A percentile compares a stretch with the other conserved stretches of the same genome.
Conservation (phyloP, 2,888 invertebrate genomes). For the Trichopoda pennipes region DNA sequence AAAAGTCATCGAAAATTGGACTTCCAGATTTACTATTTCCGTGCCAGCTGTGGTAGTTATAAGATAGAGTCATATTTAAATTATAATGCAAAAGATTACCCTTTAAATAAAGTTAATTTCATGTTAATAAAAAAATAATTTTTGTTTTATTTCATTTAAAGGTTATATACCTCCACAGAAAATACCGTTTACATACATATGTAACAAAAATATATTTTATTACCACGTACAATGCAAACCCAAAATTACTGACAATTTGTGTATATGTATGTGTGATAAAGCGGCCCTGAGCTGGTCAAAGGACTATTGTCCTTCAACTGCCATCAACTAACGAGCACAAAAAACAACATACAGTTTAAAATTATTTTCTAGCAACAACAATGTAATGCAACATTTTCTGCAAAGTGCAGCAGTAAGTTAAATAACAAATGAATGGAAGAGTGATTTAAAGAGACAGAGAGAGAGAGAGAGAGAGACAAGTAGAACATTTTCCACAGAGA, state of each 20-base stretch:
- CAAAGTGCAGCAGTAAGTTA: slow-evolving; percentile 11
- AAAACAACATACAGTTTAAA: slow-evolving; percentile 3
- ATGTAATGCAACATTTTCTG: slow-evolving; percentile 46
- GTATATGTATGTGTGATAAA: slow-evolving; percentile 11
- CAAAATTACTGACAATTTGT: slow-evolving; percentile 12
- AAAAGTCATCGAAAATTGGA: too few relatives aligned
- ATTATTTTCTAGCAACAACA: background rate
- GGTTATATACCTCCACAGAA: too few relatives aligned
- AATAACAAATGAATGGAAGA: background rate
- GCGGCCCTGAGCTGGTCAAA: slow-evolving; percentile 70
- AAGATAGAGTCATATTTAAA: too few relatives aligned
- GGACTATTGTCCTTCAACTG: slow-evolving; percentile 71
- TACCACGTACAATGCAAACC: slow-evolving; percentile 17
- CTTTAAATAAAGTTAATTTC: too few relatives aligned
- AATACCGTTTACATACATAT: background rate
- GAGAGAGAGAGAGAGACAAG: background rate
- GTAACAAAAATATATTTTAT: slow-evolving; percentile 12
- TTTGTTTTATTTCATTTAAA: too few relatives aligned
- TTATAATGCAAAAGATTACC: too few relatives aligned
- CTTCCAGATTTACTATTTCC: too few relatives aligned
- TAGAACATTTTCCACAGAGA: too few relatives aligned
- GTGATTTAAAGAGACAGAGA: background rate
- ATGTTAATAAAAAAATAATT: too few relatives aligned
- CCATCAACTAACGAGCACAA: slow-evolving; percentile 8
- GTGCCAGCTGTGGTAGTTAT: too few relatives aligned